Base-by-base conservation (phyloP, 2,113 vertebrate genomes). In the Aplodontia rufa region DNA sequence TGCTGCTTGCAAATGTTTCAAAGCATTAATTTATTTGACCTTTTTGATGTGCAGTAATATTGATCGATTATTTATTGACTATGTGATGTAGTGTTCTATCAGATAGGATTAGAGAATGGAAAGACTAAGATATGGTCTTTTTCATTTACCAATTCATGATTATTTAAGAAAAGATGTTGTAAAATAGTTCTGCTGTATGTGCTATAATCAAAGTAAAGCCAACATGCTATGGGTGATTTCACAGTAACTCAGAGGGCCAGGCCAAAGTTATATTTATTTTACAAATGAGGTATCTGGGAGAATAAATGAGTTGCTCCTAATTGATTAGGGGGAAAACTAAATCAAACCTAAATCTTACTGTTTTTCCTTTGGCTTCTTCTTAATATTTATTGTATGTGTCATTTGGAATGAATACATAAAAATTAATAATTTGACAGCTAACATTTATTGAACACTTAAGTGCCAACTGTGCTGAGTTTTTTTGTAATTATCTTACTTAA, bases 361-460 rank as follows among this genome's bases (percentile, higher is more conserved):
- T 35, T 90, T 45, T 30, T 83, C 60, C 42, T 49, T 93, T 84
- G 53, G 55, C 9, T 88, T 89, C 69, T 93, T 76, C 51, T 58
- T 85, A 93, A n/a, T 93, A 69, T 2, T 93, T 84, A 37, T 17
- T 71, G 58, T 85, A 14, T 76, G 2, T 51, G 37, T 72, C 47
- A 49, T 95, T 96, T 95, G 87, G 79, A 93, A 90, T 84, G 55
- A 32, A 92, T 93, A 79, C 47, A 87, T 90, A 60, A 87, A 90
- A 72, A 78, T 62, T 37, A 74, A 17, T 90, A 72, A 78, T 51
- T 37, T 64, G 40, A 60, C 20, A 60, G 17, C 14, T 66, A 40
- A 47, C 16, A 85, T 89, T 95, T 95, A 32, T 90, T 74, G 28
- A 75, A 69, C 53, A 60, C 2, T 45, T 93, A 53, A 0, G 17